Conservation (phyloP, 1,140 invertebrate species). For the Goniozus legneri region DNA sequence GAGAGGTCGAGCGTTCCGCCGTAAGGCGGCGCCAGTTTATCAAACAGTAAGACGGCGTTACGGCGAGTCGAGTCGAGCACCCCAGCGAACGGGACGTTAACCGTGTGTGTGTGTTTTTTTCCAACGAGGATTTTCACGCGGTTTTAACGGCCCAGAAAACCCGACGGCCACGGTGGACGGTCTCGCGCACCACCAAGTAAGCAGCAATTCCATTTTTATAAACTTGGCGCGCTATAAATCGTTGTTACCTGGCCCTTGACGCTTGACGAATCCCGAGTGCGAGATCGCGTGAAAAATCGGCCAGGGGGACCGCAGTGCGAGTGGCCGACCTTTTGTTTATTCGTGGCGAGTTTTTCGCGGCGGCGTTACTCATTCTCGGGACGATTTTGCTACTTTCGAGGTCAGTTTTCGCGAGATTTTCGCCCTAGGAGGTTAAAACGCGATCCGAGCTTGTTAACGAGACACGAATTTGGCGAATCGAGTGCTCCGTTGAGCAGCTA, state of each 20-base stretch:
- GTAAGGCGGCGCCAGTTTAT: slow-evolving; percentile 40
- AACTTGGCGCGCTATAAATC: no score
- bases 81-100: slow-evolving; percentile 50
- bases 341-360: slow-evolving; percentile 39
- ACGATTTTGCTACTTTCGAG: slow-evolving; percentile 18
- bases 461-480: slow-evolving; percentile 17
- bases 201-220: no score
- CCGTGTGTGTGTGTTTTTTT: no score
- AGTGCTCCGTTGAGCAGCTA: slow-evolving; percentile 20
- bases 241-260: no score
- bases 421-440: slow-evolving; percentile 18
- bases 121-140: slow-evolving; percentile 34
- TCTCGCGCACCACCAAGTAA: no score
- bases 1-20: slow-evolving; percentile 24
- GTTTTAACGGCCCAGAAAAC: slow-evolving; percentile 37
- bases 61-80: no score
- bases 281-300: no score
- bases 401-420: slow-evolving; percentile 17
- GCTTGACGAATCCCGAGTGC: no score
- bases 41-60: slow-evolving; percentile 42
- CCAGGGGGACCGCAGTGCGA: no score
- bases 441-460: slow-evolving; percentile 11
- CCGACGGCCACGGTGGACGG: no score
- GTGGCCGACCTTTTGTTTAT: slow-evolving; percentile 53
- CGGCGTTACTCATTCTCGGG: slow-evolving; percentile 19